Base-by-base conservation (phyloP, 2,888 invertebrate species). In the Platycheirus rosarum region DNA sequence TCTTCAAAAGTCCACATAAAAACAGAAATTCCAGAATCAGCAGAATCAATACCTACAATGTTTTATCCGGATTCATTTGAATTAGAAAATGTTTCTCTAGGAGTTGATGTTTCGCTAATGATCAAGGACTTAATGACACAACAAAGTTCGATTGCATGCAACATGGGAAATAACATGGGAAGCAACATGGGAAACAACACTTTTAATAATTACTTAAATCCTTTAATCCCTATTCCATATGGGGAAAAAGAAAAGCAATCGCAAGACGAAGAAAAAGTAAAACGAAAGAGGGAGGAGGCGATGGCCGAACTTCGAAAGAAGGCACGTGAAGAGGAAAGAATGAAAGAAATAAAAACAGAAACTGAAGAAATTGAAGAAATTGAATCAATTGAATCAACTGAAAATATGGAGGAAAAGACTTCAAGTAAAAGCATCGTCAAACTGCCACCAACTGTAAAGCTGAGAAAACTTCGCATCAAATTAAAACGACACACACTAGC, bases 21-120 rank as follows among this genome's bases (percentile, higher is more conserved):
- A 53, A 7, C 37, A 29, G 69, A 75, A 37, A 2, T 20, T 9
- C 3, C 13, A 5, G 65, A 65, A 18, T 1, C 32, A 1, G 18
- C 1, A 8, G 55, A 55, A 2, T 8, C 23, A 40, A 74, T 32
- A 13, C 60, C 7, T 13, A 23, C 29, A 7, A 75, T 69, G 69
- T 75, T 79, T 29, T 79, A 79, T 18, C 75, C 79, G 11, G 79
- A 79, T 44, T 63, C 75, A 0, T 70, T 75, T 23, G 79, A 75
- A 14, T 57, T 79, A 13, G 44, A 20, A 14, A 57, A 20, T 5
- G 20, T 65, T 1, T 37, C 51, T 0, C 20, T 75, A 11, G 37
- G 13, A 29, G 63, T 35, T 1, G 65, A 75, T 23, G 57, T 79
- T 2, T 68, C 79, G 0, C 26, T 42, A 13, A 74, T 79, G 32